A percentile compares a stretch with the other conserved stretches of the same genome.
Conservation (phyloP, 1,140 invertebrate species). For the Solen grandis region DNA sequence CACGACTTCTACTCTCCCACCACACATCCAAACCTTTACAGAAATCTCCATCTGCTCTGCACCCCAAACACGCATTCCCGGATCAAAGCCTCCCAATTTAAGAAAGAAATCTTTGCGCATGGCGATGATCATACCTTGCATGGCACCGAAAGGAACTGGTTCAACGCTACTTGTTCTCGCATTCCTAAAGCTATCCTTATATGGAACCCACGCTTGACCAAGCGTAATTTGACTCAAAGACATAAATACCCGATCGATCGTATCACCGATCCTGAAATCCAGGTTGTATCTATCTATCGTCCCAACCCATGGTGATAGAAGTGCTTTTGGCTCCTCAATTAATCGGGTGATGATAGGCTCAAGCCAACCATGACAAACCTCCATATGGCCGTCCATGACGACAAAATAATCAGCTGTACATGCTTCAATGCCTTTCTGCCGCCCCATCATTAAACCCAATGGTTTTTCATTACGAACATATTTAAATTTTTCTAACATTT, state of each 20-base stretch:
- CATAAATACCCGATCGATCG: not conserved
- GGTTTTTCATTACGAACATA: conserved; percentile 19
- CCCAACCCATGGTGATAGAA: conserved; percentile 26
- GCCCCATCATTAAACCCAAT: conserved; percentile 24
- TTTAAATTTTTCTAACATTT: conserved; percentile 29
- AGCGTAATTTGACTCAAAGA: conserved; percentile 28
- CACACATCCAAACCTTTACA: conserved; percentile 99
- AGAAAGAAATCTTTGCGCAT: conserved; percentile 84
- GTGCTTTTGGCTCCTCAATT: conserved; percentile 20
- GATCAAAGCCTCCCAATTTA: conserved; percentile 86
- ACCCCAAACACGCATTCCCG: conserved; percentile 89
- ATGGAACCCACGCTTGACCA: conserved; percentile 26
- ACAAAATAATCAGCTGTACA: conserved; percentile 21
- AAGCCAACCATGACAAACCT: conserved; percentile 24
- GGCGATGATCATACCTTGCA: conserved; percentile 40
- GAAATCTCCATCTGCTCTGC: conserved; percentile 99
- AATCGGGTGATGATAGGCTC: conserved; percentile 25
- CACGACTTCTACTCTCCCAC: conserved; percentile 94
- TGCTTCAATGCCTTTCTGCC: conserved; percentile 24
- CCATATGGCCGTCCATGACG: conserved; percentile 36
- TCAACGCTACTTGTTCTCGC: conserved; percentile 24
- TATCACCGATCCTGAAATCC: not conserved
- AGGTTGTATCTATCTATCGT: not conserved
- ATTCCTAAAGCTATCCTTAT: not conserved
- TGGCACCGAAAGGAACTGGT: conserved; percentile 19